A percentile compares a stretch with the other conserved stretches of the same genome.
These are phyloP conservation scores for Allygus modestus DNA, from an alignment of 2,888 invertebrate species.

Conservation along the genomic window DNA sequence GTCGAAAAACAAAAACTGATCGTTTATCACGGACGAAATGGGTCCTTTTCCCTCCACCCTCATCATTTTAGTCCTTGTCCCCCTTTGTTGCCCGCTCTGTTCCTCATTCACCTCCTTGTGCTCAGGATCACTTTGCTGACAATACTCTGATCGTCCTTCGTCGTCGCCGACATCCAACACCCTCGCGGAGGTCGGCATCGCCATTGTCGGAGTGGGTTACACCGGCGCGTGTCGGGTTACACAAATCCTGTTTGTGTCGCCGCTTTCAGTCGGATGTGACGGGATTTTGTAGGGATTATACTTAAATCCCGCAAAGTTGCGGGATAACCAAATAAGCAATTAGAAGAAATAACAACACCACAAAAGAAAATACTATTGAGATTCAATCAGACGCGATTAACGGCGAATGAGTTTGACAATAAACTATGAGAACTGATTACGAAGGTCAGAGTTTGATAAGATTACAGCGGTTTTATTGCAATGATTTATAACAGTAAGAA, in stretches of 20 bases:
- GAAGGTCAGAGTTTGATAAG: background rate
- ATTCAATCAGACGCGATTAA: no score
- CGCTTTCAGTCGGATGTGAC: background rate
- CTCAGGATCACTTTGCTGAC: background rate
- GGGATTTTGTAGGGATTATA: background rate
- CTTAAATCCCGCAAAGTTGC: background rate
- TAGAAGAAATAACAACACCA: no score
- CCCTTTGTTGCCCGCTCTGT: conserved; percentile 12
- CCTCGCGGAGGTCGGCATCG: background rate
- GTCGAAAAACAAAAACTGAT: background rate
- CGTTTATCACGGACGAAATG: background rate
- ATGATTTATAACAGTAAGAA: background rate
- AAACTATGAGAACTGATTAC: background rate
- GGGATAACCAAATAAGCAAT: background rate
- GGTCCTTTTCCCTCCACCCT: background rate
- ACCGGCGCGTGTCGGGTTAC: background rate
- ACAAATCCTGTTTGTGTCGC: background rate
- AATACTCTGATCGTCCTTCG: background rate
- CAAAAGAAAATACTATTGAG: no score
- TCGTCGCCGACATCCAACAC: background rate
- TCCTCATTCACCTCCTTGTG: background rate
- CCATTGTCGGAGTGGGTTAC: background rate
- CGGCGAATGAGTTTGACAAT: background rate
- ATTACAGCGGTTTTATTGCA: background rate
- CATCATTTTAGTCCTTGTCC: background rate